Percentiles rank a stretch among this genome's conserved stretches.
Evolutionary conservation across 2,888 invertebrate species (phyloP).

Genomic region (Neoitamus cyanurus): DNA sequence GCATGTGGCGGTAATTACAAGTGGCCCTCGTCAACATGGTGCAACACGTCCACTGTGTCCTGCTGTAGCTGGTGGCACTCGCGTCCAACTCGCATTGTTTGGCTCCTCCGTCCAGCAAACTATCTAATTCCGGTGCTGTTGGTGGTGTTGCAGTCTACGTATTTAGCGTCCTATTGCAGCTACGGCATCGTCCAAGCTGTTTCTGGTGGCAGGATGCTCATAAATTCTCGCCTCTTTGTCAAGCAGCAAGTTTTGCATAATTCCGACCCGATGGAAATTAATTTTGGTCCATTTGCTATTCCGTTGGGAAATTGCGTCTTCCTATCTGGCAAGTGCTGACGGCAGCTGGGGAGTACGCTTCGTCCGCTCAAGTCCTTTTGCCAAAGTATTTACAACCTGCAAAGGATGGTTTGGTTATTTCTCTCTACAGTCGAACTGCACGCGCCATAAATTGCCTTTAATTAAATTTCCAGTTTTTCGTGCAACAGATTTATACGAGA

Average conservation of each 20-base stretch:
- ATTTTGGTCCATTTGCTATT: constrained; percentile 25
- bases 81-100: not conserved
- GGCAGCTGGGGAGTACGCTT: not conserved
- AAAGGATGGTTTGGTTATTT: not conserved
- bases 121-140: not conserved
- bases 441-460: not conserved
- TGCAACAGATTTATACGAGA: not conserved
- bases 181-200: not conserved
- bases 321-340: not conserved
- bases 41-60: not conserved
- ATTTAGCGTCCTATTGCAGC: not conserved
- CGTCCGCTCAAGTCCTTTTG: not conserved
- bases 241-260: constrained; percentile 24
- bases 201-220: not conserved
- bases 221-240: constrained; percentile 14
- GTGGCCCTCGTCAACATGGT: not conserved
- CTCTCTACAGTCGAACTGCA: not conserved
- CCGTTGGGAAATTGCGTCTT: not conserved
- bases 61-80: not conserved
- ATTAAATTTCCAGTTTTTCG: not conserved
- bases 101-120: not conserved
- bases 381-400: not conserved
- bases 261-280: constrained; percentile 25
- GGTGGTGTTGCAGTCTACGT: not conserved
- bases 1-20: not conserved